Base-by-base conservation (phyloP, 2,113 vertebrate species). In the Alligator sinensis region DNA sequence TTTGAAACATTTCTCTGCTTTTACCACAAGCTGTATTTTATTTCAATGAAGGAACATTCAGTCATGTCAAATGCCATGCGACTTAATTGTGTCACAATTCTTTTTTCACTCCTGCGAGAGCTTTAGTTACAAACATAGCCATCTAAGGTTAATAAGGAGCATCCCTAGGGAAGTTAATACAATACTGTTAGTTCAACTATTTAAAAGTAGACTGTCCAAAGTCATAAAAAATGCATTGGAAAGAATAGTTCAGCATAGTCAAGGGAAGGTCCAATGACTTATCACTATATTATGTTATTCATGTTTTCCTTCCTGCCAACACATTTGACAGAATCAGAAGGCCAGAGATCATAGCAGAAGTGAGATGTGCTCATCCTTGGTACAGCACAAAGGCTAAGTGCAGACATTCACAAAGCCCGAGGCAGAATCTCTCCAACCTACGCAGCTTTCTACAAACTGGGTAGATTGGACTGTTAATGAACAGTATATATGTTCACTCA, bases 71-170 rank as follows among this genome's bases (percentile, higher is more conserved):
- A 47, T 47, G 47, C 47, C 47, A 47, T 47, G 47, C 47, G 47
- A 80, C 58, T 11, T 91, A 77, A 77, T 70, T 59, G 30, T 1
- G 0, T 55, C 80, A 75, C 55, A 82, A 70, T 61, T 94, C 15
- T 75, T 91, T 95, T 92, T 90, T 47, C 47, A 18, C 90, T 90
- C 79, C 83, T 76, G 63, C 47, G 85, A 85, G 57, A 84, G 55
- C 47, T 34, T 75, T 19, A 64, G 78, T 83, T 88, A 70, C 62
- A 94, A 86, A 90, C 84, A 68, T 62, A 85, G 15, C 18, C 78
- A 91, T 85, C 78, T 93, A 63, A 88, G 19, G 28, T 63, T 87
- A 18, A 78, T 92, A 89, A 18, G 57, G 5, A 3, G 0, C 62
- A 82, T 85, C 87, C 1, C 0, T 60, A 78, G 90, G 60, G 58